Base-by-base conservation (phyloP, 2,888 invertebrate genomes). In the Cheilosia vulpina region DNA sequence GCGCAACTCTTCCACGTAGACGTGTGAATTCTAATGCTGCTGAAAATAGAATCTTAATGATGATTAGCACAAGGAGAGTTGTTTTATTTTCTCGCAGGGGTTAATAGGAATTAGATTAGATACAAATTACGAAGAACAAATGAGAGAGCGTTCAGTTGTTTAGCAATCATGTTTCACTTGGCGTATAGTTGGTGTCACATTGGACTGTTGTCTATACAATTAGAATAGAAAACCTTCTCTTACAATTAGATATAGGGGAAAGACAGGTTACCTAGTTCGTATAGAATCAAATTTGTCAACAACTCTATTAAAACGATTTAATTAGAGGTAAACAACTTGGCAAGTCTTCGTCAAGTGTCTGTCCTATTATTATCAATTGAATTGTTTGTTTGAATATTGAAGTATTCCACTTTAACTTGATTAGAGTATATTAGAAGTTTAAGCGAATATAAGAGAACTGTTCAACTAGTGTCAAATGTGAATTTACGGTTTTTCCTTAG, bases 241-340 rank as follows among this genome's bases (percentile, higher is more conserved):
- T 4, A 9, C 4, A 45, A 45, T 6, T 2, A n/a, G n/a, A 43
- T 5, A 13, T 43, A 43, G 41, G 5, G 41, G 15, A 2, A 43
- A 43, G 15, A n/a, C 4, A 43, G 43, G 38, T 38, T 38, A 11
- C 11, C 13, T 4, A 38, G 11, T 34, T 34, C 11, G 9, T 3
- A 34, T 34, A 38, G 11, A 38, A 38, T 38, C 3, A 38, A 38
- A 17, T 21, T 50, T 45, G 69, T 69, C 57, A 69, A 69, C 69
- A 69, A 57, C 7, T 69, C 31, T 69, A 57, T 69, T 69, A n/a
- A 57, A 69, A 17, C 17, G 19, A 24, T 34, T 57, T 45, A 66
- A 55, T 66, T 52, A 66, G 24, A 41, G 27, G 53, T 24, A 43
- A 53, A 66, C 66, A 66, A 17, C 24, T 27, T 45, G 15, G 24